Conservation (phyloP, 2,888 invertebrate genomes). For the Oscheius sp. region DNA sequence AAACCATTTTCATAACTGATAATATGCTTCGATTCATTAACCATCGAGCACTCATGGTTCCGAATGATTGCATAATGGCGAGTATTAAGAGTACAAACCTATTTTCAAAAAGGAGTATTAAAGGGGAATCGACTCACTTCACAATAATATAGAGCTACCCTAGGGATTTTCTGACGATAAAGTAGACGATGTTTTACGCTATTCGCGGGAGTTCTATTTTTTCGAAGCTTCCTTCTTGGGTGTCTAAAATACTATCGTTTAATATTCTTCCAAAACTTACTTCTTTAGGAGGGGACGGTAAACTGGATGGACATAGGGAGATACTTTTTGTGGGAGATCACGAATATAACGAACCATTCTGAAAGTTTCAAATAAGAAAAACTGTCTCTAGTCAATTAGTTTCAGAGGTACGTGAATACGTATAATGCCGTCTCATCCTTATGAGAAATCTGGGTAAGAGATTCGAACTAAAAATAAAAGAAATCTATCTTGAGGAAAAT, state of each 20-base stretch:
- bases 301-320: background rate
- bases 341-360: no score
- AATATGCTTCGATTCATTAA: slow-evolving; percentile 18
- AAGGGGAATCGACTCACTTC: background rate
- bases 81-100: slow-evolving; percentile 18
- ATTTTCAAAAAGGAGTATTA: background rate
- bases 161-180: background rate
- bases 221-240: background rate
- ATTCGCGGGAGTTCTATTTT: background rate
- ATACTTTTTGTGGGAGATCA: background rate
- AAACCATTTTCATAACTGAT: slow-evolving; percentile 18
- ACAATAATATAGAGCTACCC: slow-evolving; percentile 7
- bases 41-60: background rate
- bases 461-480: no score
- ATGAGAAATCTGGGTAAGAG: no score
- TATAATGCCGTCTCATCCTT: no score
- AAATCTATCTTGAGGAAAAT: no score
- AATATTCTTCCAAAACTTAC: background rate
- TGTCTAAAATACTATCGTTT: background rate
- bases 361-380: no score
- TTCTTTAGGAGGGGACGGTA: background rate
- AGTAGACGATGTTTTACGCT: slow-evolving; percentile 4
- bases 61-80: background rate
- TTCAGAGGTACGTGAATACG: no score
- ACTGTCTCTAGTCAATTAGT: no score